These are phyloP conservation scores for Dynastes grantii DNA, from an alignment of 2,888 invertebrate species.

Conservation along the genomic window DNA sequence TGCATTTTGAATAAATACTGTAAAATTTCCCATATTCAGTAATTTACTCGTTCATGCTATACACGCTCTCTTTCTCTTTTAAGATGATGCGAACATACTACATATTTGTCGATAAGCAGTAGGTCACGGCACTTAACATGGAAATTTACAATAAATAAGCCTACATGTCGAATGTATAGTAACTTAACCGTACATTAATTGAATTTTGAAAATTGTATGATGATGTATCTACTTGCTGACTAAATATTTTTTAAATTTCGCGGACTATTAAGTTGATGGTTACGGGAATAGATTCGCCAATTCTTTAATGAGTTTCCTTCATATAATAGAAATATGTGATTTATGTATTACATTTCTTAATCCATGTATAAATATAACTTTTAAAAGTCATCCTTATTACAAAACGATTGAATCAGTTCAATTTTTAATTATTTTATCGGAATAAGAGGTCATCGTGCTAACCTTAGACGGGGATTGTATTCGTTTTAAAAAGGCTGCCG, in stretches of 20 bases:
- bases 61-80: background rate
- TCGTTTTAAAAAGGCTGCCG: background rate
- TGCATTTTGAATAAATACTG: background rate
- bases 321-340: too few species aligned
- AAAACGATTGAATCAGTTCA: conserved; percentile 6
- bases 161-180: background rate
- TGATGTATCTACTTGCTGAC: too few species aligned
- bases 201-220: too few species aligned
- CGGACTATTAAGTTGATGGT: too few species aligned
- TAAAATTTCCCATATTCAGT: background rate
- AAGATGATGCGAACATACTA: background rate
- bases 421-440: conserved; percentile 22
- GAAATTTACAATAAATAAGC: background rate
- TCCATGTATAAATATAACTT: background rate
- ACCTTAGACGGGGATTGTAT: background rate
- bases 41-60: background rate
- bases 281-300: too few species aligned
- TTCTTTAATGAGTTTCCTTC: too few species aligned
- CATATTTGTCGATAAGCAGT: background rate
- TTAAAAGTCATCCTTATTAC: conserved; percentile 32
- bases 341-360: too few species aligned
- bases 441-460: conserved; percentile 25
- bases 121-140: background rate
- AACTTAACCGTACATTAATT: too few species aligned
- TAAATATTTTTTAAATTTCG: too few species aligned